Evolutionary conservation across 2,797 vertebrate genomes (phyloP), one percentile per base, ranked within the genome.

Genomic region (Aselliscus stoliczkanus): DNA sequence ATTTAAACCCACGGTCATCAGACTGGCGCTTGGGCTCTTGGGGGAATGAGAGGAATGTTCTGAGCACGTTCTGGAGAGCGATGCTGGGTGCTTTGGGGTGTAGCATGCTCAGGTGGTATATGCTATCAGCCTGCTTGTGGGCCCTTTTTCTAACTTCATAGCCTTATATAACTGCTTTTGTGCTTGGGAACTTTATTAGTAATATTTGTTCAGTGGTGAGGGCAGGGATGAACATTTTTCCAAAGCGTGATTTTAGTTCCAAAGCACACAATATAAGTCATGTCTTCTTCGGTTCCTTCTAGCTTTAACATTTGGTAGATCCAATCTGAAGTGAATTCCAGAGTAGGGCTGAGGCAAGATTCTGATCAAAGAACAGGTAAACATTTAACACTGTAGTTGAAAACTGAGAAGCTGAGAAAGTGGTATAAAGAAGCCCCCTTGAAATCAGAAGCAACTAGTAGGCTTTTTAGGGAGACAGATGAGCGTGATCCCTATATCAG

Each of bases 211-310:
- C 13, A 6, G 20, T 25, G 70, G 52, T 14, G 44, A 64, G 6
- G n/a, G 60, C 54, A 82, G 58, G 10, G 2, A 29, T 27, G 64
- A 52, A 88, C 75, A 34, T 13, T 5, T 90, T 39, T 37, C 69
- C 25, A n/a, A 60, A 70, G 14, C 44, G 56, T 17, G 67, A 54
- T 58, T 72, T 85, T 65, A 83, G 23, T 64, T 92, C 39, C n/a
- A 92, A 64, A 67, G 44, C 44, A 27, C 47, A 75, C 86, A 83
- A 73, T n/a, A 8, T 2, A 47, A 58, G 27, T 14, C 34, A 31
- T 39, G 5, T 85, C 83, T 73, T 56, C 79, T 94, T 58, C 47
- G 34, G 14, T 95, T 96, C 60, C 17, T 70, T 89, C 75, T 60
- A 84, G 65, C 50, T 34, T 72, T 75, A 31, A 52, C 21, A 44